phyloP scores from a whole-genome alignment of 2,113 vertebrate genomes.

The Columbina picui region DNA sequence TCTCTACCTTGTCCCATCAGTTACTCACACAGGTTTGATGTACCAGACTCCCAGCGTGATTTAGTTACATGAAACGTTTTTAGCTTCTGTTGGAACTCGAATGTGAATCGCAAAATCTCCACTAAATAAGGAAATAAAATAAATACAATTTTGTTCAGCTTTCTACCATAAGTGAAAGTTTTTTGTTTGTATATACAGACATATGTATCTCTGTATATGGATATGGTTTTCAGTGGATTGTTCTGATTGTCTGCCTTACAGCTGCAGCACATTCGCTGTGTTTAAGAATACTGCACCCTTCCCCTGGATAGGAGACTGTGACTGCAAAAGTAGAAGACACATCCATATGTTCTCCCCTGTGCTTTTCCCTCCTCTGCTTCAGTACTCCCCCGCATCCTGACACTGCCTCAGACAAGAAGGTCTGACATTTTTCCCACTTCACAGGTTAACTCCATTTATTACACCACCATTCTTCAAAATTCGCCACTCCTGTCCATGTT shows the following conservation, averaged over 20 bases:
- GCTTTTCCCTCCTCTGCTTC: constrained; percentile 6
- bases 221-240: background rate
- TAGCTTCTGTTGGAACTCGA: background rate
- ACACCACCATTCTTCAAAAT: background rate
- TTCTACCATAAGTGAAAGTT: background rate
- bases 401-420: background rate
- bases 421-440: background rate
- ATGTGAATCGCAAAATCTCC: background rate
- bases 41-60: background rate
- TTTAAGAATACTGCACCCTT: background rate
- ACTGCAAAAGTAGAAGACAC: background rate
- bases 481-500: background rate
- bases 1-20: background rate
- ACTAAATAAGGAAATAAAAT: background rate
- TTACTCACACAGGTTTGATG: background rate
- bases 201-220: background rate
- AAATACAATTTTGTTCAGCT: background rate
- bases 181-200: background rate
- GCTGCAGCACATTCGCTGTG: background rate
- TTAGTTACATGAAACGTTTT: background rate
- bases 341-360: background rate
- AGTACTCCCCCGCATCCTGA: background rate
- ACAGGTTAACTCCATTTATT: background rate
- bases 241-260: background rate
- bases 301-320: background rate